phyloP scores from a whole-genome alignment of 2,113 vertebrate genomes.

The Uropsilus gracilis region DNA sequence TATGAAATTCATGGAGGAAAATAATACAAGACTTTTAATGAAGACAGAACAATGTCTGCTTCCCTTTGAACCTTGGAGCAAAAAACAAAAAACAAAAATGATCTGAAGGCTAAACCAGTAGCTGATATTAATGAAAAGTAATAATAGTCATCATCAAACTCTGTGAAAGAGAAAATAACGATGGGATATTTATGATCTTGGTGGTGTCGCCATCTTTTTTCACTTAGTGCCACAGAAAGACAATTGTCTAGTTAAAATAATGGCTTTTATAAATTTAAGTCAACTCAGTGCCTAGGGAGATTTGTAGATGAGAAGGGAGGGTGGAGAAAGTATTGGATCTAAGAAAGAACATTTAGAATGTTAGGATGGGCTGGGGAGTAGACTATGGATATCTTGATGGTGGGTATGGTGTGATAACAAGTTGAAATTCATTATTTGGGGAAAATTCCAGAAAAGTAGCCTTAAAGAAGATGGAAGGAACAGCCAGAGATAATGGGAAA shows the following conservation, averaged over 20 bases:
- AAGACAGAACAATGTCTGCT: conserved; percentile 2
- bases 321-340: neutral
- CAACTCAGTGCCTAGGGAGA: neutral
- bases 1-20: conserved; percentile 13
- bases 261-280: neutral
- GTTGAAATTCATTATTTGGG: neutral
- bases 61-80: conserved; percentile 17
- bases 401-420: too few species aligned
- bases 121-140: conserved; percentile 1
- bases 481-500: neutral
- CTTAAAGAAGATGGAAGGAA: neutral
- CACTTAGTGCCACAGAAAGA: conserved; percentile 47
- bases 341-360: conserved; percentile 21
- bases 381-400: too few species aligned
- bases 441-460: neutral
- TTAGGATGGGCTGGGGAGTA: neutral
- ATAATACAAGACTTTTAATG: neutral
- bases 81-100: neutral
- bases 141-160: neutral
- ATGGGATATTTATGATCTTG: neutral
- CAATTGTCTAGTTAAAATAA: neutral
- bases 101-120: conserved; percentile 13
- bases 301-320: neutral
- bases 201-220: conserved; percentile 7
- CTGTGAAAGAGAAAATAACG: conserved; percentile 19